Conservation (phyloP, 2,888 invertebrate genomes). For the Drosophila merina region DNA sequence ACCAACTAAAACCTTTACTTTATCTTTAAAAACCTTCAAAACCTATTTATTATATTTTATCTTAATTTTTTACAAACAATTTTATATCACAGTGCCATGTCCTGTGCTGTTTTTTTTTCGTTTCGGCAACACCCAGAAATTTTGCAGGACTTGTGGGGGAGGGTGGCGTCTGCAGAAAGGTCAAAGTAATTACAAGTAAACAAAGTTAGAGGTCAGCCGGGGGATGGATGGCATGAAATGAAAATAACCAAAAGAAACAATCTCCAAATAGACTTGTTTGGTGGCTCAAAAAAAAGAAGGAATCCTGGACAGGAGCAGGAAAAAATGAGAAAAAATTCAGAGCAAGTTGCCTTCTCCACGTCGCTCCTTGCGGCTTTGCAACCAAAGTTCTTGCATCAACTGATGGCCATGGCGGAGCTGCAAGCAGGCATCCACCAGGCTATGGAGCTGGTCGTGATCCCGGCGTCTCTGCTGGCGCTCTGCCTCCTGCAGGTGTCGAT, state of each 20-base stretch:
- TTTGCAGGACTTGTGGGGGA: not conserved
- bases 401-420: not conserved
- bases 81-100: not conserved
- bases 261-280: constrained; percentile 1
- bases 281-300: not conserved
- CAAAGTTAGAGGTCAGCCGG: constrained; percentile 37
- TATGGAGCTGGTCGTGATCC: not conserved
- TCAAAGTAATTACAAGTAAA: constrained; percentile 56
- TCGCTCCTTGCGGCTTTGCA: not conserved
- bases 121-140: not conserved
- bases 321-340: not conserved
- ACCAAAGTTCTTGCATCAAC: constrained; percentile 2
- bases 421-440: not conserved
- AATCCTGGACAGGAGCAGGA: not conserved
- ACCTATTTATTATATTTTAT: too few species aligned
- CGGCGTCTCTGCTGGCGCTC: not conserved
- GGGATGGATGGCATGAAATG: constrained; percentile 4
- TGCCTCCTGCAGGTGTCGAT: not conserved
- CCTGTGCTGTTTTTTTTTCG: too few species aligned
- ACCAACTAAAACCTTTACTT: too few species aligned
- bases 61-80: not conserved
- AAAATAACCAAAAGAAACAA: constrained; percentile 1
- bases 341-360: not conserved
- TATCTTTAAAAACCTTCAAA: too few species aligned
- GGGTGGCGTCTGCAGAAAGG: constrained; percentile 27